Base-by-base conservation (phyloP, 2,113 vertebrate species). In the Picathartes gymnocephalus region DNA sequence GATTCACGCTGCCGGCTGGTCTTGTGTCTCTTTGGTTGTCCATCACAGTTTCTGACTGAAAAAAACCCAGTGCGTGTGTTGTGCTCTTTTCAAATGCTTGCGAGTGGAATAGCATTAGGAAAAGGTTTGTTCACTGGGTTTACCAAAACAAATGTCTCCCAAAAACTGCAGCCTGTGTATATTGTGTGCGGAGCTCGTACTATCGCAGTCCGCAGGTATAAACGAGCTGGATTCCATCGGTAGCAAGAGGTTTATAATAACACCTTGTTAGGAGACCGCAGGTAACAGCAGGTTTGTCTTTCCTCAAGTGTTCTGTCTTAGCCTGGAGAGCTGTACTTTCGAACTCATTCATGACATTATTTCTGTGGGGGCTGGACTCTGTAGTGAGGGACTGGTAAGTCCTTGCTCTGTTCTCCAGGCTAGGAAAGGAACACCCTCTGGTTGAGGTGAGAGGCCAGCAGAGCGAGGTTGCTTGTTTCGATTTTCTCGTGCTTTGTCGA, bases 401-500 rank as follows among this genome's bases (percentile, higher is more conserved):
- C n/a, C 35, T 57, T 88, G 48, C 58, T 71, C 58, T 70, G 23
- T 53, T 84, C 68, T 81, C 12, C 33, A 62, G 60, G 11, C 23
- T 85, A 66, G 14, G 21, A 74, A 56, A 33, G 58, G n/a, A 40
- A 18, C 16, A 24, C 13, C 48, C 30, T 37, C n/a, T 47, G 76
- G 30, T 9, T 76, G 64, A 54, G 54, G 62, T 19, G 7, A 48
- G 78, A 61, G 40, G 45, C 65, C 72, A 47, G 71, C 57, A 80
- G 73, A 51, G 17, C 4, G 1, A 40, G n/a, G 42, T 56, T 64
- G 57, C 58, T 77, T 77, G 22, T 69, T 86, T 42, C 42, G 79
- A 3, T n/a, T 88, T 78, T 54, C 23, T 13, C n/a, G 0, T 30
- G 35, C 10, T 60, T 57, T 65, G 25, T 60, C 0, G 0, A 27